A percentile compares a stretch with the other conserved stretches of the same genome.
Evolutionary conservation across 2,888 invertebrate species (phyloP).

Genomic region (Drosophila mulleri): DNA sequence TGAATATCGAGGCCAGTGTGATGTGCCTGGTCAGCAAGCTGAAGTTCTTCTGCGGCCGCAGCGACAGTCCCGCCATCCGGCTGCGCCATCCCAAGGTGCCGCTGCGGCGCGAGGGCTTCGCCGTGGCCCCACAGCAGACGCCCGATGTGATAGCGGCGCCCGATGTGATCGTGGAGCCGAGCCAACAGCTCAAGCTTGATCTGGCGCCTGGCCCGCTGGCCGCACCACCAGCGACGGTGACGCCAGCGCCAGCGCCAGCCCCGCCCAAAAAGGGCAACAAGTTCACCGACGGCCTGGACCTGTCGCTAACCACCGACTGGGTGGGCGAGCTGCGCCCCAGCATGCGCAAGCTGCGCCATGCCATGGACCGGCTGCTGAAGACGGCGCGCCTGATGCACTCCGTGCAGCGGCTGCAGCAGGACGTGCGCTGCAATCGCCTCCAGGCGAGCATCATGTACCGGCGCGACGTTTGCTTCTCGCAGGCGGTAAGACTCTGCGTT

Average conservation of each 20-base stretch:
- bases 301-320: constrained; percentile 90
- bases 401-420: constrained; percentile 92
- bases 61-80: constrained; percentile 90
- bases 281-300: constrained; percentile 90
- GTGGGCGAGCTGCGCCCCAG: constrained; percentile 91
- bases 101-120: constrained; percentile 81
- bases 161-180: not conserved
- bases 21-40: constrained; percentile 94
- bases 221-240: not conserved
- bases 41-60: constrained; percentile 91
- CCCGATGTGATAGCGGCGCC: constrained; percentile 83
- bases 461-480: constrained; percentile 95
- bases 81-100: constrained; percentile 86
- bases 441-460: constrained; percentile 91
- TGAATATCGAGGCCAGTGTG: constrained; percentile 94
- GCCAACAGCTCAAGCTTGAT: constrained; percentile 60
- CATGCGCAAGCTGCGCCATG: constrained; percentile 91
- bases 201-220: constrained; percentile 37
- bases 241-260: not conserved
- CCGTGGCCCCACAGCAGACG: constrained; percentile 68
- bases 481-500: constrained; percentile 88
- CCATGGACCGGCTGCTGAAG: constrained; percentile 91
- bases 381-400: constrained; percentile 92
- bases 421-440: constrained; percentile 90
- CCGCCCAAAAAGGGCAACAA: constrained; percentile 88